A percentile compares a stretch with the other conserved stretches of the same genome.
Evolutionary conservation across 2,888 invertebrate genomes (phyloP).

Genomic region (Parnassius smintheus): DNA sequence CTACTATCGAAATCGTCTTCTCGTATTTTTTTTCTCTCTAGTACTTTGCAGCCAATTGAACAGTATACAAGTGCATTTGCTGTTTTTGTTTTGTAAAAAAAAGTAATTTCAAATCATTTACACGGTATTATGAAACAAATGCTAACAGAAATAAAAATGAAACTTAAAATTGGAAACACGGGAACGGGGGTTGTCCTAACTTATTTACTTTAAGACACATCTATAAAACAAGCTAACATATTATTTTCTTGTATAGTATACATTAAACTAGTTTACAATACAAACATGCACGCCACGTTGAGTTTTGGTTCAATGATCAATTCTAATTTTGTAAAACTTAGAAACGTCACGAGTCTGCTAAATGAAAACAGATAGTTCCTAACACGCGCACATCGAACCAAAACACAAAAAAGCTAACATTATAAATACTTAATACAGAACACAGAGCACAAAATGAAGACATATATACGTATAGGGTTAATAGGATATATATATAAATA

Average conservation of each 20-base stretch:
- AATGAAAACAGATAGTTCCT: constrained; percentile 44
- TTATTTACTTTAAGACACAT: constrained; percentile 66
- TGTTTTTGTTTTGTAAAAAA: constrained; percentile 39
- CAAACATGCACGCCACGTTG: constrained; percentile 78
- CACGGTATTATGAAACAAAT: constrained; percentile 37
- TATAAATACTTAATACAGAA: constrained; percentile 71
- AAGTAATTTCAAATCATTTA: constrained; percentile 35
- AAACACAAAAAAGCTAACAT: constrained; percentile 78
- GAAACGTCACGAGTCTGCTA: constrained; percentile 44
- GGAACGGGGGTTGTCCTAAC: constrained; percentile 69
- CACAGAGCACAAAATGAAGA: constrained; percentile 80
- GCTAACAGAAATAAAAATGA: constrained; percentile 42
- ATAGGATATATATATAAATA: constrained; percentile 54
- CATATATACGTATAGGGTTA: constrained; percentile 62
- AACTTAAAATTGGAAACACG: constrained; percentile 57
- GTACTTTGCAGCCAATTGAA: constrained; percentile 55
- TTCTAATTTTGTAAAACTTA: constrained; percentile 39
- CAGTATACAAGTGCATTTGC: constrained; percentile 37
- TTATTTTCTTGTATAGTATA: constrained; percentile 58
- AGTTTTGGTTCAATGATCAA: constrained; percentile 76
- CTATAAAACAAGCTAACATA: constrained; percentile 78
- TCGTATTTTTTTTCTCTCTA: constrained; percentile 30
- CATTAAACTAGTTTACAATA: constrained; percentile 75
- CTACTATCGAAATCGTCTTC: constrained; percentile 42
- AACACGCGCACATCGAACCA: constrained; percentile 70